Evolutionary conservation across 1,140 invertebrate species (phyloP), one percentile per base, ranked within the genome.

Genomic region (Drosophila pruinosa): DNA sequence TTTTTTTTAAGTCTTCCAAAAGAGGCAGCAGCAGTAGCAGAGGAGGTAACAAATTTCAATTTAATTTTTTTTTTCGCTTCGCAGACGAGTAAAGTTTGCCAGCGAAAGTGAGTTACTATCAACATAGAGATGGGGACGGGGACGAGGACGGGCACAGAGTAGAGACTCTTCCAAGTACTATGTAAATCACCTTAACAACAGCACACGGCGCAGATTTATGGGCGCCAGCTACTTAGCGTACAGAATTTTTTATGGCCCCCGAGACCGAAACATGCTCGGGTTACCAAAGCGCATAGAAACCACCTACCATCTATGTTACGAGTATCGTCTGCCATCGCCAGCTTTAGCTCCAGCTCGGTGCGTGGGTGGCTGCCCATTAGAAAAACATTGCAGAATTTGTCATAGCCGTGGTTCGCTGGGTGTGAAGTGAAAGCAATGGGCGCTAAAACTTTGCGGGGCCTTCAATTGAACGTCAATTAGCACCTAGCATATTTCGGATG

Each of bases 101-200:
- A 59, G 69, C 69, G 69, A 72, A 72, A 72, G 69, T 72, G 61
- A 72, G 43, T 65, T 43, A 69, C 58, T 43, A 19, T 56, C 56
- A 28, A 17, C 38, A 56, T 21, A 39, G 17, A 38, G 58, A n/a
- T 17, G 34, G 22, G 17, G 21, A 48, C 41, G 14, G 58, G 7
- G 63, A 38, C 14, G 17, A 2, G 28, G 52, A 31, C 21, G 15
- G 7, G 47, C 19, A 8, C 15, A 36, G 15, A 5, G 8, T 6
- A 31, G 28, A 6, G 50, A 39, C 50, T 57, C 21, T 67, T 36
- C 15, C 45, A 36, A 43, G 57, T 73, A n/a, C n/a, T n/a, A 73
- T 73, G 71, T 73, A 73, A 73, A 73, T 73, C 71, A 73, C 71
- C 54, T 73, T 69, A 61, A 69, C 64, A 50, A 62, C 65, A 69